Conservation (phyloP, 2,888 invertebrate genomes). For the Conops quadrifasciatus region DNA sequence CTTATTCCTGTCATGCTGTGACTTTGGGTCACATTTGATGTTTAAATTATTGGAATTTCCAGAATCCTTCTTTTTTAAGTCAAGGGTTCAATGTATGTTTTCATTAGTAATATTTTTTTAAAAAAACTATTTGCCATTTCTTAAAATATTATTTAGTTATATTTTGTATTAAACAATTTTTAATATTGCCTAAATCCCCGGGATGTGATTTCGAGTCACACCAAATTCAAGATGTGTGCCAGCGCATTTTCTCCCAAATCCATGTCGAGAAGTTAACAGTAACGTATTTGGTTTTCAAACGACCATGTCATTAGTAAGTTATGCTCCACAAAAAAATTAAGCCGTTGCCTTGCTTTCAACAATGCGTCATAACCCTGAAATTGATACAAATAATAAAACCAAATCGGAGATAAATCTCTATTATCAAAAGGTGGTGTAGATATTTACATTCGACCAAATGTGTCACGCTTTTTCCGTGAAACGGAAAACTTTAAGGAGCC, state of each 20-base stretch:
- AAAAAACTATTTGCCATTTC: no score
- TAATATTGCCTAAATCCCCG: no score
- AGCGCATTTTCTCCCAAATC: constrained; percentile 14
- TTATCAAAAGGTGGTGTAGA: constrained; percentile 44
- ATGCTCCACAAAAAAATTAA: constrained; percentile 33
- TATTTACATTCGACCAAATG: constrained; percentile 46
- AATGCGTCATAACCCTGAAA: constrained; percentile 27
- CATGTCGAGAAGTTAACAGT: constrained; percentile 18
- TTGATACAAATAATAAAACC: constrained; percentile 26
- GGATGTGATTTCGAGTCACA: no score
- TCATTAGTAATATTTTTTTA: no score
- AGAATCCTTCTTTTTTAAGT: no score
- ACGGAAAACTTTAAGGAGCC: constrained; percentile 46
- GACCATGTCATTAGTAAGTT: constrained; percentile 2
- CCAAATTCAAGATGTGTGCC: constrained; percentile 21
- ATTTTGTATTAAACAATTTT: no score
- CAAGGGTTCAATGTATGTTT: no score
- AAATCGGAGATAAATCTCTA: constrained; percentile 42
- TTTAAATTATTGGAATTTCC: no score
- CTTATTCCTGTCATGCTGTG: no score
- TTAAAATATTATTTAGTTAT: no score
- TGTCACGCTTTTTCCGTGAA: constrained; percentile 39
- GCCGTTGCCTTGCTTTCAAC: constrained; percentile 29
- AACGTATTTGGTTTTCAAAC: constrained; percentile 28
- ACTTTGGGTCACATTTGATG: no score